Percentiles rank a stretch among this genome's conserved stretches.
Evolutionary conservation across 2,113 vertebrate genomes (phyloP).

Genomic region (Hemibagrus wyckioides): DNA sequence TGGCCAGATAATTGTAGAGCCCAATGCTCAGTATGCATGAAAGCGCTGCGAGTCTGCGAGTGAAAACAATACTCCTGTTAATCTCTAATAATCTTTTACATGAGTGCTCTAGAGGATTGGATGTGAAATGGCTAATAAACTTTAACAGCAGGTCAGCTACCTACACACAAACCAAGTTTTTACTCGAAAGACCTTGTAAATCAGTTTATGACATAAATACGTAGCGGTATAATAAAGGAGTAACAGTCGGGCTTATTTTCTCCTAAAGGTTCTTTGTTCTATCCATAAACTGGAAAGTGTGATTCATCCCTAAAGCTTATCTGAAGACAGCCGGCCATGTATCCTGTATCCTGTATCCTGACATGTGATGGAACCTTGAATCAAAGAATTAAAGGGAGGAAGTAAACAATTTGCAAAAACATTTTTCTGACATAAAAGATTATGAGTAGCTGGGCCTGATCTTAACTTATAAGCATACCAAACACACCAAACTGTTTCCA

Average conservation of each 20-base stretch:
- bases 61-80: background rate
- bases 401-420: background rate
- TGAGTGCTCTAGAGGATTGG: background rate
- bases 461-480: background rate
- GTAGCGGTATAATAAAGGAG: background rate
- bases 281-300: background rate
- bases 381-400: too few species aligned
- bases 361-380: background rate
- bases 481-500: background rate
- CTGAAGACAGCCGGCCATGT: background rate
- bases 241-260: background rate
- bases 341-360: background rate
- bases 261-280: too few species aligned
- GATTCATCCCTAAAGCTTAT: background rate
- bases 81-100: constrained; percentile 14
- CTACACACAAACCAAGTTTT: background rate
- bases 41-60: background rate
- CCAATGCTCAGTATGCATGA: background rate
- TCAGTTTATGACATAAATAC: background rate
- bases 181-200: background rate
- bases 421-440: background rate
- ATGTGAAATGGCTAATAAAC: constrained; percentile 20
- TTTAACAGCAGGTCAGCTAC: constrained; percentile 14
- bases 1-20: background rate
- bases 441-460: background rate